A percentile compares a stretch with the other conserved stretches of the same genome.
Conservation (phyloP, 1,140 invertebrate species). For the Bathynomus jamesi region DNA sequence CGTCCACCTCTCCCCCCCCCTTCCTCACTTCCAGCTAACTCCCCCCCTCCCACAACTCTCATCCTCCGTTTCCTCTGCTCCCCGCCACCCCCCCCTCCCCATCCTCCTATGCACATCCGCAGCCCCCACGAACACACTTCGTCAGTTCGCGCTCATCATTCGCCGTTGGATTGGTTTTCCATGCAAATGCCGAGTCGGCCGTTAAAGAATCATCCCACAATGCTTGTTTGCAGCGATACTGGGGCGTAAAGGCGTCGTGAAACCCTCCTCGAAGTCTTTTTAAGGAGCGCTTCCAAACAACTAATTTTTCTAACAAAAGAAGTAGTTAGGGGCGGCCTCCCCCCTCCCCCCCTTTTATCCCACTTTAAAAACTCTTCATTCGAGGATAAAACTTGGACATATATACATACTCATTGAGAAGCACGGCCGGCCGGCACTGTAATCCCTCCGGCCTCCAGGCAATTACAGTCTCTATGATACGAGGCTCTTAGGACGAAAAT, state of each 20-base stretch:
- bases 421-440: constrained; percentile 16
- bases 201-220: not conserved
- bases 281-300: not conserved
- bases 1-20: no score
- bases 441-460: constrained; percentile 9
- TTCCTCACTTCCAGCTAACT: no score
- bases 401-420: constrained; percentile 32
- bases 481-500: constrained; percentile 11
- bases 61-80: no score
- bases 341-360: constrained; percentile 16
- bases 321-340: not conserved
- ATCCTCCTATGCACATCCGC: no score
- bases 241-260: not conserved
- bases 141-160: not conserved
- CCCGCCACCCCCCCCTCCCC: no score
- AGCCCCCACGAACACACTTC: no score
- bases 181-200: not conserved
- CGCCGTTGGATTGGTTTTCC: not conserved
- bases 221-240: not conserved
- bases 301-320: not conserved
- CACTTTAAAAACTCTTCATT: constrained; percentile 31
- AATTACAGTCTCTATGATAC: constrained; percentile 5
- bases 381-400: constrained; percentile 30
- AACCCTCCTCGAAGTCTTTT: not conserved
- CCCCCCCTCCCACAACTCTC: no score